phyloP scores from a whole-genome alignment of 2,888 invertebrate genomes.

The Plebejus argus region DNA sequence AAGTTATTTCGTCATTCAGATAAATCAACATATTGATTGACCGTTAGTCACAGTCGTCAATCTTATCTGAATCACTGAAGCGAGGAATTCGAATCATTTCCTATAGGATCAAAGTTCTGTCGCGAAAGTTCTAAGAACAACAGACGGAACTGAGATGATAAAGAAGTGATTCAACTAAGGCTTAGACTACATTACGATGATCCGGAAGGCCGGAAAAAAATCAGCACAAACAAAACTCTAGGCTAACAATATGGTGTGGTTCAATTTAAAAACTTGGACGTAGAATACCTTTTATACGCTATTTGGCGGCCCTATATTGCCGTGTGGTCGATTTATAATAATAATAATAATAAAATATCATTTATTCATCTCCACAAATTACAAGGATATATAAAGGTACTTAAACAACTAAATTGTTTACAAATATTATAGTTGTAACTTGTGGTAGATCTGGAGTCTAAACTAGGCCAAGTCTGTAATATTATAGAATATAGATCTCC shows the following conservation, averaged over 20 bases:
- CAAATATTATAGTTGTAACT: too few species aligned
- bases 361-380: too few species aligned
- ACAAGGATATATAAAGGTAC: too few species aligned
- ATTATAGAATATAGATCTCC: too few species aligned
- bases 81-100: slow-evolving; percentile 4
- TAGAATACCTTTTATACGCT: too few species aligned
- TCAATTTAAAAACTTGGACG: too few species aligned
- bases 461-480: too few species aligned
- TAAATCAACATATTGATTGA: slow-evolving; percentile 15
- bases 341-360: too few species aligned
- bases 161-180: neutral
- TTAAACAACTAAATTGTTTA: too few species aligned
- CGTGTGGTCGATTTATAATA: too few species aligned
- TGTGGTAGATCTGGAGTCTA: too few species aligned
- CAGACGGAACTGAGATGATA: neutral
- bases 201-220: neutral
- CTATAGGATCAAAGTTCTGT: neutral
- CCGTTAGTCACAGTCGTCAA: slow-evolving; percentile 19
- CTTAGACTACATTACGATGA: neutral
- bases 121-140: neutral
- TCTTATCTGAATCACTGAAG: slow-evolving; percentile 27
- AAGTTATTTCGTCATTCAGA: slow-evolving; percentile 25
- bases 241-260: neutral
- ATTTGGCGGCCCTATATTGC: too few species aligned
- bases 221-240: neutral